Evolutionary conservation across 2,888 invertebrate species (phyloP).

Genomic region (Drosophila borborema): DNA sequence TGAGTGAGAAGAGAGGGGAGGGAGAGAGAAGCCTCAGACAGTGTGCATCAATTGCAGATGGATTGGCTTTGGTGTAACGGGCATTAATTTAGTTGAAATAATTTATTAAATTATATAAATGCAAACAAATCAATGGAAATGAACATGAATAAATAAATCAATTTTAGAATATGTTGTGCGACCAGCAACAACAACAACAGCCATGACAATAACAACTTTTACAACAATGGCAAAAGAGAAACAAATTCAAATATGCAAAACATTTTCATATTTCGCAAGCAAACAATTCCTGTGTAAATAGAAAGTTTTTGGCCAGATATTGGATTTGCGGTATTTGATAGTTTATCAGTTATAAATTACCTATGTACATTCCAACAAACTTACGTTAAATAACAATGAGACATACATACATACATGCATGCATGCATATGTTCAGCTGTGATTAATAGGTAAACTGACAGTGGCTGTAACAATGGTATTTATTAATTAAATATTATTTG

Average conservation of each 20-base stretch:
- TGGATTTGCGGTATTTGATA: slow-evolving; percentile 62
- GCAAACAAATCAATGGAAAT: slow-evolving; percentile 60
- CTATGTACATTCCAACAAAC: slow-evolving; percentile 8
- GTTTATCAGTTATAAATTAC: slow-evolving; percentile 63
- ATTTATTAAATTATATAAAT: slow-evolving; percentile 72
- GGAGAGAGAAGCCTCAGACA: slow-evolving; percentile 2
- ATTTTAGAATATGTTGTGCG: slow-evolving; percentile 64
- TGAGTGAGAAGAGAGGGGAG: background rate
- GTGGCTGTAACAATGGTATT: background rate
- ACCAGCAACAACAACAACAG: slow-evolving; percentile 30
- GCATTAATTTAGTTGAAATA: slow-evolving; percentile 74
- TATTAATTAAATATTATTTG: slow-evolving; percentile 7
- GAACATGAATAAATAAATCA: slow-evolving; percentile 73
- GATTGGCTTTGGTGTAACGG: slow-evolving; percentile 20
- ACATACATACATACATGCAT: background rate
- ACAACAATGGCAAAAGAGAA: slow-evolving; percentile 20
- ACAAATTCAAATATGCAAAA: slow-evolving; percentile 58
- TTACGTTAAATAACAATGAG: background rate
- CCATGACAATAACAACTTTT: slow-evolving; percentile 10
- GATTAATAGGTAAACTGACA: slow-evolving; percentile 28
- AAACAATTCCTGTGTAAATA: slow-evolving; percentile 57
- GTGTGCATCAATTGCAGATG: slow-evolving; percentile 26
- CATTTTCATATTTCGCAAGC: slow-evolving; percentile 57
- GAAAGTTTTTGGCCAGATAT: slow-evolving; percentile 50
- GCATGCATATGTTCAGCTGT: slow-evolving; percentile 9